Evolutionary conservation across 2,888 invertebrate genomes (phyloP).

Genomic region (Amblyjoppa fuscipennis): DNA sequence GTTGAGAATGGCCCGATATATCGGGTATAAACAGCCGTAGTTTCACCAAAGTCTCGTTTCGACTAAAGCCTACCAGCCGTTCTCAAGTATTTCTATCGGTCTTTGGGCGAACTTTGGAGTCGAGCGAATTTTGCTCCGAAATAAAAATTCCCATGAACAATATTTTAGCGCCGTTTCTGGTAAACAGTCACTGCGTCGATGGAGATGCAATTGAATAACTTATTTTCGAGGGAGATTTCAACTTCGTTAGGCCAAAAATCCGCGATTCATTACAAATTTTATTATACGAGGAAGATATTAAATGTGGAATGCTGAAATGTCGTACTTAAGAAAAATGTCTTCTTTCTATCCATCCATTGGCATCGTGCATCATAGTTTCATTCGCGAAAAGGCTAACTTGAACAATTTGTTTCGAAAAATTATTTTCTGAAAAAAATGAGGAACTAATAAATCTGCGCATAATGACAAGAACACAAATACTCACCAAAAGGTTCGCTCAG

Average conservation of each 20-base stretch:
- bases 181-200: neutral
- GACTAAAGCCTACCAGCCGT: constrained; percentile 17
- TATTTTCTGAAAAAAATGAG: too few species aligned
- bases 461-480: too few species aligned
- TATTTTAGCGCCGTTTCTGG: neutral
- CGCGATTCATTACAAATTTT: neutral
- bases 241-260: neutral
- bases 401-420: too few species aligned
- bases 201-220: neutral
- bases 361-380: too few species aligned
- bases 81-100: constrained; percentile 30
- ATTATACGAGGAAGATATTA: neutral
- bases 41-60: constrained; percentile 59
- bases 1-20: constrained; percentile 46
- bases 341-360: too few species aligned
- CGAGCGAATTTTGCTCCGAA: neutral
- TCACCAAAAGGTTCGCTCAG: too few species aligned
- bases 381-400: too few species aligned
- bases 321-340: too few species aligned
- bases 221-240: neutral
- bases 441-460: too few species aligned
- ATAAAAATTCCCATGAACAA: constrained; percentile 14
- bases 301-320: too few species aligned
- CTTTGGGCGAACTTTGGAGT: constrained; percentile 21
- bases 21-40: constrained; percentile 58